phyloP scores from a whole-genome alignment of 2,797 vertebrate species.

The Halcyon badia region DNA sequence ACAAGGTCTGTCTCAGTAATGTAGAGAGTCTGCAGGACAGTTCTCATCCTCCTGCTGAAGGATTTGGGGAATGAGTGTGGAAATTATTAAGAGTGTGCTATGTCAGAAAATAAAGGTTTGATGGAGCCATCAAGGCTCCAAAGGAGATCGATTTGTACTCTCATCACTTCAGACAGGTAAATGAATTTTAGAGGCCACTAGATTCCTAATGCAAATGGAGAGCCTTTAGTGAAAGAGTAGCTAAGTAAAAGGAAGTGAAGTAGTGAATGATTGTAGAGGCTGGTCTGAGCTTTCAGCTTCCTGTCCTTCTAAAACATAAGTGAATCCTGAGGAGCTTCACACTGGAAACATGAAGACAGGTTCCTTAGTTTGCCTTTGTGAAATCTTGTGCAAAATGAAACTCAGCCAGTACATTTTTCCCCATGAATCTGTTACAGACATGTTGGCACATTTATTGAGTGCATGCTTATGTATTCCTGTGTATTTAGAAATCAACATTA shows the following conservation, averaged over 20 bases:
- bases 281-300: neutral
- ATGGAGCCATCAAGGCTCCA: neutral
- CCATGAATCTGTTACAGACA: neutral
- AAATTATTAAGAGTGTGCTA: neutral
- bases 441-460: neutral
- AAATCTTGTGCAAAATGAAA: neutral
- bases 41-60: neutral
- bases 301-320: neutral
- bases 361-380: accelerated
- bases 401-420: neutral
- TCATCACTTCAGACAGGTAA: neutral
- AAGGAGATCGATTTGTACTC: neutral
- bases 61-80: neutral
- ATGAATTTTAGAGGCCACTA: neutral
- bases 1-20: neutral
- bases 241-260: neutral
- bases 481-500: neutral
- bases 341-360: neutral
- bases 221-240: neutral
- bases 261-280: neutral
- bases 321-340: neutral
- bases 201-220: neutral
- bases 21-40: neutral
- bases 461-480: neutral
- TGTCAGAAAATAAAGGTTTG: neutral